Evolutionary conservation across 2,888 invertebrate genomes (phyloP).

Genomic region (Ctena decussata): DNA sequence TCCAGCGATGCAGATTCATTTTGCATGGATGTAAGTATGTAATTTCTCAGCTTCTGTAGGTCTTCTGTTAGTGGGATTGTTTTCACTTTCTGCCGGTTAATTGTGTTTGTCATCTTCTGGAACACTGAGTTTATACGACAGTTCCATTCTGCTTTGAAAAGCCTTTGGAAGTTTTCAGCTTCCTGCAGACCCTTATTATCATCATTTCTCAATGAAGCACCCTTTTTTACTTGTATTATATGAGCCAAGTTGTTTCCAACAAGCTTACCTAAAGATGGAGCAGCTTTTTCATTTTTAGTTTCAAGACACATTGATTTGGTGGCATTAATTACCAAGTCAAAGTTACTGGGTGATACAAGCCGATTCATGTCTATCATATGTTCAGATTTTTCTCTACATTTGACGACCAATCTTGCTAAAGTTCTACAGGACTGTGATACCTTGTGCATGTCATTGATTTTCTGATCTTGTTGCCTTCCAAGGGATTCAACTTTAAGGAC

Average conservation of each 20-base stretch:
- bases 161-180: conserved; percentile 41
- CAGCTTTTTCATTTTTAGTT: too few relatives aligned
- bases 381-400: too few relatives aligned
- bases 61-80: conserved; percentile 55
- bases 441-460: conserved; percentile 40
- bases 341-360: too few relatives aligned
- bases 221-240: conserved; percentile 46
- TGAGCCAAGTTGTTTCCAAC: too few relatives aligned
- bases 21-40: too few relatives aligned
- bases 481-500: conserved; percentile 41
- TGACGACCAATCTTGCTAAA: too few relatives aligned
- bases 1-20: too few relatives aligned
- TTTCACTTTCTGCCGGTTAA: conserved; percentile 35
- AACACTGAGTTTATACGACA: conserved; percentile 40
- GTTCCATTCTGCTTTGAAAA: conserved; percentile 55
- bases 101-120: conserved; percentile 22
- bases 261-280: too few relatives aligned
- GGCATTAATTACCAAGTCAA: too few relatives aligned
- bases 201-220: conserved; percentile 41
- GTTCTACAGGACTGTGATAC: too few relatives aligned
- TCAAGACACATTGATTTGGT: too few relatives aligned
- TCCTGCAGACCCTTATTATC: conserved; percentile 21
- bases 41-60: conserved; percentile 22
- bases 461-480: conserved; percentile 43
- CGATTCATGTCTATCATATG: too few relatives aligned